phyloP scores from a whole-genome alignment of 2,113 vertebrate species.

The Periophthalmus modestus region DNA sequence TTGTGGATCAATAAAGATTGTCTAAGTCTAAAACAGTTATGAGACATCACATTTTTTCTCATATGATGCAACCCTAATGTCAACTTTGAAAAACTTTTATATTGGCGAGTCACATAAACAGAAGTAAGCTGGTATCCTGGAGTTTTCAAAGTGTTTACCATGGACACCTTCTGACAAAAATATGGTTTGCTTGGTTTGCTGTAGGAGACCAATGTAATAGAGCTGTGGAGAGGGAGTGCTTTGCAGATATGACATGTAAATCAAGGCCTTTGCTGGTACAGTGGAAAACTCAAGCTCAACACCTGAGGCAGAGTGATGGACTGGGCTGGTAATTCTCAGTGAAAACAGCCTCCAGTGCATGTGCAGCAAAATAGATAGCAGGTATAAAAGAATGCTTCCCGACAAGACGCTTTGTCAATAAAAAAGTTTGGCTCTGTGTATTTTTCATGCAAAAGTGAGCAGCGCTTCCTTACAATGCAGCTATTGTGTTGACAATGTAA shows the following conservation, averaged over 20 bases:
- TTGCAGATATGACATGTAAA: conserved; percentile 45
- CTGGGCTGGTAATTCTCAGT: conserved; percentile 27
- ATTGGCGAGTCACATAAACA: not conserved
- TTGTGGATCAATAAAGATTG: too few relatives aligned
- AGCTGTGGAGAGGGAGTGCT: conserved; percentile 18
- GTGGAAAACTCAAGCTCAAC: conserved; percentile 32
- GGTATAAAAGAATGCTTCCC: conserved; percentile 23
- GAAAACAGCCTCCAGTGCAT: conserved; percentile 34
- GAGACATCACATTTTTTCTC: too few relatives aligned
- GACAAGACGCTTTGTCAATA: conserved; percentile 24
- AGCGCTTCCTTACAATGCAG: conserved; percentile 25
- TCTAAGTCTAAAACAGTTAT: too few relatives aligned
- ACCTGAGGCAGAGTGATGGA: conserved; percentile 39
- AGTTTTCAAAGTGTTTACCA: not conserved
- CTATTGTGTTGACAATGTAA: conserved; percentile 9
- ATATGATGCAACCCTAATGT: too few relatives aligned
- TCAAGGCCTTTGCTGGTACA: conserved; percentile 29
- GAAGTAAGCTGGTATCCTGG: not conserved
- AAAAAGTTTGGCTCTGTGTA: conserved; percentile 12
- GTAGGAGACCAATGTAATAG: conserved; percentile 1
- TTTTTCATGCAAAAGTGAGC: conserved; percentile 27
- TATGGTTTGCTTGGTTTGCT: conserved; percentile 9
- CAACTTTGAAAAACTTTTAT: not conserved
- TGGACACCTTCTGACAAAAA: conserved; percentile 1
- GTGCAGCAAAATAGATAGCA: conserved; percentile 27